Evolutionary conservation across 2,797 vertebrate genomes (phyloP), one percentile per base, ranked within the genome.

Genomic region (Anguilla anguilla): DNA sequence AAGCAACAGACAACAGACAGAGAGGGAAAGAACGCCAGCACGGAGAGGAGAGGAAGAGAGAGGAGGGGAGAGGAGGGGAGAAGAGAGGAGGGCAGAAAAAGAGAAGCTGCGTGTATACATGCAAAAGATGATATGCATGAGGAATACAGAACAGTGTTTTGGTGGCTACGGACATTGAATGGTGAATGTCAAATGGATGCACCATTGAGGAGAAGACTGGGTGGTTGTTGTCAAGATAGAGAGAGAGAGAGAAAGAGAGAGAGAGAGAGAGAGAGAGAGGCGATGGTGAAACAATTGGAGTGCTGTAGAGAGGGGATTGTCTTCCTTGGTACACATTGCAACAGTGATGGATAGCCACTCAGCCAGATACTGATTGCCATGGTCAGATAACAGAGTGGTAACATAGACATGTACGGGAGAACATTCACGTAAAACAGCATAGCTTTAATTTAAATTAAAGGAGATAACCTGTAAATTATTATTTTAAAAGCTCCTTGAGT

Each of bases 1-100:
- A 93, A 95, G 92, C 95, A 95, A 95, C 92, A 91, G 90, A 92
- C 59, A 51, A 64, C 35, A 2, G 77, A 81, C 86, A 64, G 85
- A 85, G 82, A 88, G 84, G 77, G 25, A 86, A 25, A 87, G 22
- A 85, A 59, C 69, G 61, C 69, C 72, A 81, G 51, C 51, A 39
- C 22, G 13, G 35, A 59, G 53, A 43, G 67, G 22, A 74, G 31
- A 28, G 46, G 31, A 64, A 31, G n/a, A 13, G 64, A 53, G 19
- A 69, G 28, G 69, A 49, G 35, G 46, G 15, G 46, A 25, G 10
- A 25, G 43, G 13, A 35, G 67, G 43, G n/a, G 25, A 55, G 67
- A 25, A n/a, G 13, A 35, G 67, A 59, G n/a, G 25, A 55, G 67
- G 25, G 3, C 28, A 51, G n/a, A 67, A 6, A 43, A 28, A 77